Evolutionary conservation across 2,888 invertebrate species (phyloP).

Genomic region (Cataglyphis altisquamis): DNA sequence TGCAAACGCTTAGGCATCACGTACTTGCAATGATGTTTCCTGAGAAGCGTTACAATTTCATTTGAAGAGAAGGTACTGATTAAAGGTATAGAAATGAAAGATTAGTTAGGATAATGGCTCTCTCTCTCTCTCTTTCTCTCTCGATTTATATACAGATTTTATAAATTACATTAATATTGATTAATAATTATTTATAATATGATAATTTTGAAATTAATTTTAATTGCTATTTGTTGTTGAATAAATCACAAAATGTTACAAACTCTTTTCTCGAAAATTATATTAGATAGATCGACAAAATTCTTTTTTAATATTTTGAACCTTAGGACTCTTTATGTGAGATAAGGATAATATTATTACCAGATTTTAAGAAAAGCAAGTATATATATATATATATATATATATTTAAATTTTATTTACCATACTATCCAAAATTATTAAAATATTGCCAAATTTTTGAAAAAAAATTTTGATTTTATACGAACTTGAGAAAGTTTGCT

Average conservation of each 20-base stretch:
- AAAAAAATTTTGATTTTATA: too few species aligned
- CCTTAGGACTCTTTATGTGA: not conserved
- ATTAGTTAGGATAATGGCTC: not conserved
- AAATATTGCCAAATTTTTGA: not conserved
- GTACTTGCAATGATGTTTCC: not conserved
- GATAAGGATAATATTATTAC: not conserved
- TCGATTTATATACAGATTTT: not conserved
- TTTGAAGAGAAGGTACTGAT: not conserved
- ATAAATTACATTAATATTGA: constrained; percentile 6
- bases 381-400: too few species aligned
- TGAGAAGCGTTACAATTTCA: constrained; percentile 15
- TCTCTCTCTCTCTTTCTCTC: not conserved
- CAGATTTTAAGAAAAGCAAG: not conserved
- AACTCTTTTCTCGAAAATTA: not conserved
- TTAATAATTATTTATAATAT: constrained; percentile 33
- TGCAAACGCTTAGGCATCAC: constrained; percentile 36
- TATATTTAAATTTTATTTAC: not conserved
- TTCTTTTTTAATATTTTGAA: not conserved
- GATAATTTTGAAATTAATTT: not conserved
- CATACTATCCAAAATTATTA: not conserved
- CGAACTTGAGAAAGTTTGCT: too few species aligned
- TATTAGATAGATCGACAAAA: not conserved
- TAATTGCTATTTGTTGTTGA: not conserved
- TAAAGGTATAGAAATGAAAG: not conserved
- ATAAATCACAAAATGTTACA: not conserved